phyloP scores from a whole-genome alignment of 2,113 vertebrate species.

The Corythornis vintsioides region DNA sequence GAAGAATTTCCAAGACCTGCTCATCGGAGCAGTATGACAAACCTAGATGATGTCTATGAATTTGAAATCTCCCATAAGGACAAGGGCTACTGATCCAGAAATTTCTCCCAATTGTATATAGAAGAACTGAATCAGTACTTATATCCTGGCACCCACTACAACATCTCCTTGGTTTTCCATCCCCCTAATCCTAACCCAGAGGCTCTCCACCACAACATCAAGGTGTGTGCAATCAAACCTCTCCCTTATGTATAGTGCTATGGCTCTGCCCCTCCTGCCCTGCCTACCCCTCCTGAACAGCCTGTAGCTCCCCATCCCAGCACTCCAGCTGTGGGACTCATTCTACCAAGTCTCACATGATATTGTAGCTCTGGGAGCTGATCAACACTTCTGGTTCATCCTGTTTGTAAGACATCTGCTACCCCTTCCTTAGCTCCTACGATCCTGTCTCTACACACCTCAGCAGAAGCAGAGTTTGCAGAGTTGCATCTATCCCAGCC shows the following conservation, averaged over 20 bases:
- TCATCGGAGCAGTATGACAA: neutral
- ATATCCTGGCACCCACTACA: neutral
- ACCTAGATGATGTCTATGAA: neutral
- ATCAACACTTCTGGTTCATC: neutral
- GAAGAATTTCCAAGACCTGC: neutral
- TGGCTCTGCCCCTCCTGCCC: neutral
- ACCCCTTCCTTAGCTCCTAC: neutral
- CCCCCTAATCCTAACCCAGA: neutral
- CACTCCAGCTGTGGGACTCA: neutral
- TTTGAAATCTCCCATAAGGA: neutral
- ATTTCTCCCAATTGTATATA: neutral
- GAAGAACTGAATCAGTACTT: neutral
- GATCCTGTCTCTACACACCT: neutral
- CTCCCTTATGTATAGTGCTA: neutral
- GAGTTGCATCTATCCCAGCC: neutral
- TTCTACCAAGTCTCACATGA: neutral
- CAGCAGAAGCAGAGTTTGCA: neutral
- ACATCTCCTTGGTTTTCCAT: neutral
- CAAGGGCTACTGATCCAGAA: neutral
- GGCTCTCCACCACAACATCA: neutral
- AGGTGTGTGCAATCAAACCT: neutral
- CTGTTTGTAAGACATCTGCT: neutral
- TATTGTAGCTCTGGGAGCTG: neutral
- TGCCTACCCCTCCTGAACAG: neutral
- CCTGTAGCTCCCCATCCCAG: neutral